A percentile compares a stretch with the other conserved stretches of the same genome.
These are phyloP conservation scores for Daboia siamensis DNA, from an alignment of 2,113 vertebrate species.

Conservation along the genomic window DNA sequence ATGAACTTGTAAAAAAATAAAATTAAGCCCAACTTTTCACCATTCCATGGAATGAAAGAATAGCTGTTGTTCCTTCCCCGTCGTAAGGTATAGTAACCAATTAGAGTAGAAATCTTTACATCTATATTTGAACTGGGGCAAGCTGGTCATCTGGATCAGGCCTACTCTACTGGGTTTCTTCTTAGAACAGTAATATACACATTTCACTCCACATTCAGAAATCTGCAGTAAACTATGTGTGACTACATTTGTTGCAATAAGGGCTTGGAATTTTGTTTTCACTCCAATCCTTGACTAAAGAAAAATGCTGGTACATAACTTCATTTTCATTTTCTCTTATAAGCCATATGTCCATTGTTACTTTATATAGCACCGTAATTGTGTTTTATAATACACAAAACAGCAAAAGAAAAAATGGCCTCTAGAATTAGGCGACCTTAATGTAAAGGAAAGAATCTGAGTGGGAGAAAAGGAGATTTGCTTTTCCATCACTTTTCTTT, in stretches of 20 bases:
- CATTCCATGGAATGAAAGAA: too few relatives aligned
- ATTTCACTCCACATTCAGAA: not conserved
- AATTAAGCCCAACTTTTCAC: too few relatives aligned
- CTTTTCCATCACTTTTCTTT: not conserved
- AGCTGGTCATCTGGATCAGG: too few relatives aligned
- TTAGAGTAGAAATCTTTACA: too few relatives aligned
- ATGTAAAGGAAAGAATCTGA: not conserved
- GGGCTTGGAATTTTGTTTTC: not conserved
- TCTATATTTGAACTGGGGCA: too few relatives aligned
- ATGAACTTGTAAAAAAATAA: too few relatives aligned
- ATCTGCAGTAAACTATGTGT: not conserved
- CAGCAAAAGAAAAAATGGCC: not conserved
- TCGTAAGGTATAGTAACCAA: too few relatives aligned
- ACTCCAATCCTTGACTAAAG: not conserved
- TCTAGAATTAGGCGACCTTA: not conserved
- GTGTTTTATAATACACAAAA: not conserved
- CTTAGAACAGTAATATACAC: not conserved
- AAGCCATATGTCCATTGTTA: not conserved
- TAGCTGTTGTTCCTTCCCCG: too few relatives aligned
- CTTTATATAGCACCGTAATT: not conserved
- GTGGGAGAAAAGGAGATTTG: not conserved
- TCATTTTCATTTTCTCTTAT: not conserved
- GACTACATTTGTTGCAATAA: not conserved
- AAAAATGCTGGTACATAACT: not conserved
- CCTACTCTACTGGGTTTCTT: not conserved